phyloP scores from a whole-genome alignment of 2,797 vertebrate genomes.

The Choloepus didactylus region DNA sequence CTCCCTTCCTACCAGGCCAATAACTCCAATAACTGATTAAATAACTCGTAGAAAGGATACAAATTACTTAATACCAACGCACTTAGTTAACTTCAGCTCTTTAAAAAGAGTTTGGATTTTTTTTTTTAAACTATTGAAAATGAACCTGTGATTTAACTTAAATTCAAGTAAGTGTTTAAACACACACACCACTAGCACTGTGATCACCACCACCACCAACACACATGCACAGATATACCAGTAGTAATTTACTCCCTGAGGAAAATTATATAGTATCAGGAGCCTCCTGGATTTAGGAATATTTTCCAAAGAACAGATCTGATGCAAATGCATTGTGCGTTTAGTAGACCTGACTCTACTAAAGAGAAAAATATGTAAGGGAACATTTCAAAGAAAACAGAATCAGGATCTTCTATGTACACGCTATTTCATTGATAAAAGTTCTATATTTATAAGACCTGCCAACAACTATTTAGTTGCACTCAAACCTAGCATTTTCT shows the following conservation, averaged over 20 bases:
- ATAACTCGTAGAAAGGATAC: background rate
- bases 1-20: background rate
- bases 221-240: background rate
- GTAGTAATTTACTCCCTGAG: background rate
- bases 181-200: no score
- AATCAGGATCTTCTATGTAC: background rate
- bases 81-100: background rate
- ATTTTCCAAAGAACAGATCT: background rate
- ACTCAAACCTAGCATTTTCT: background rate
- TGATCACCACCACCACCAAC: background rate
- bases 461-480: background rate
- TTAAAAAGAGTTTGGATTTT: background rate
- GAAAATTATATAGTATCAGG: background rate
- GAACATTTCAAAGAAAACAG: constrained; percentile 37
- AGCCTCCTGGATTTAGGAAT: background rate
- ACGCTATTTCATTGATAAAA: constrained; percentile 16
- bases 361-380: background rate
- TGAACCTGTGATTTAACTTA: background rate
- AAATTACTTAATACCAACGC: background rate
- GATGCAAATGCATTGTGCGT: background rate
- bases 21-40: constrained; percentile 18
- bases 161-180: constrained; percentile 39
- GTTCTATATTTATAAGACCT: background rate
- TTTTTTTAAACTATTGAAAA: constrained; percentile 35
- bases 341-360: background rate